A percentile compares a stretch with the other conserved stretches of the same genome.
Evolutionary conservation across 2,888 invertebrate genomes (phyloP).

Genomic region (Dorcus parallelipipedus): DNA sequence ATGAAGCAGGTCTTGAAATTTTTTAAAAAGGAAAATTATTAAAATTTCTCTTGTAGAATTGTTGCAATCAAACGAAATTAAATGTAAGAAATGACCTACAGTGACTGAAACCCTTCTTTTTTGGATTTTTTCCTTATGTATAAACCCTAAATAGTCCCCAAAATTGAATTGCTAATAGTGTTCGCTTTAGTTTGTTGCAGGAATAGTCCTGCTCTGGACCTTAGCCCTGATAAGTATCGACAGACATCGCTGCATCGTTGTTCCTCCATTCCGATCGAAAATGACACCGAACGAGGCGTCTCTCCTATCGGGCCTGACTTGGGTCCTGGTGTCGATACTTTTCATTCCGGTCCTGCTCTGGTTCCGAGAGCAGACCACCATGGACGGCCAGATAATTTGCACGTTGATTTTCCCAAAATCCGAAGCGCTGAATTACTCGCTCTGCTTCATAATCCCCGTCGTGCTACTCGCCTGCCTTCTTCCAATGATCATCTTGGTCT

Average conservation of each 20-base stretch:
- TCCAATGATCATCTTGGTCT: conserved; percentile 54
- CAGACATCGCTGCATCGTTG: conserved; percentile 54
- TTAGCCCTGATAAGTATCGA: conserved; percentile 57
- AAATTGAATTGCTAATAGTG: too few relatives aligned
- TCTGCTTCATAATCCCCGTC: conserved; percentile 53
- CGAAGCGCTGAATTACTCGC: conserved; percentile 48
- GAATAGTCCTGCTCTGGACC: conserved; percentile 58
- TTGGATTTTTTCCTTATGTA: too few relatives aligned
- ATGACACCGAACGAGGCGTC: conserved; percentile 49
- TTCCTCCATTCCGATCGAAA: conserved; percentile 55
- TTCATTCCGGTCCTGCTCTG: conserved; percentile 55
- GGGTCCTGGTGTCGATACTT: conserved; percentile 51
- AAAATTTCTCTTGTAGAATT: too few relatives aligned
- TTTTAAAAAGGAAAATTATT: too few relatives aligned
- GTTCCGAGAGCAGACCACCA: conserved; percentile 46
- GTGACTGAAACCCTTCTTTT: too few relatives aligned
- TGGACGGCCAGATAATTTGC: conserved; percentile 45
- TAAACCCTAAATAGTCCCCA: too few relatives aligned
- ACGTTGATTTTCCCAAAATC: conserved; percentile 55
- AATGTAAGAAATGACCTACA: too few relatives aligned
- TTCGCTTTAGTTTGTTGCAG: conserved; percentile 54
- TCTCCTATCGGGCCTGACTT: conserved; percentile 48
- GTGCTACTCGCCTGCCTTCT: conserved; percentile 52
- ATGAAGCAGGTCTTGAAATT: too few relatives aligned
- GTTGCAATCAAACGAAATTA: too few relatives aligned